phyloP scores from a whole-genome alignment of 2,888 invertebrate species.

The Molorchus minor region DNA sequence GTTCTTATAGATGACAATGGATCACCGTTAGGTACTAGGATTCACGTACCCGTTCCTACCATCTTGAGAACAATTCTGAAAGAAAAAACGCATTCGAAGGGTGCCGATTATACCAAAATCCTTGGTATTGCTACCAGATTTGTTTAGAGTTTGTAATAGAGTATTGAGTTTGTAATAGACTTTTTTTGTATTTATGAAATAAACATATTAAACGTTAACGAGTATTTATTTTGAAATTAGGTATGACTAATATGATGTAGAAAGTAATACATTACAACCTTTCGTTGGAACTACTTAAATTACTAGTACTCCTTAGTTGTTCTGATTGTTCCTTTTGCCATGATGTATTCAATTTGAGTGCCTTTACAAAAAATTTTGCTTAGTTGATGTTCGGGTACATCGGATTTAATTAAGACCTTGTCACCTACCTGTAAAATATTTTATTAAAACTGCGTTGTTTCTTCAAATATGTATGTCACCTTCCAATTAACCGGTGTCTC shows the following conservation, averaged over 20 bases:
- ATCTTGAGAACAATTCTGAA: slow-evolving; percentile 84
- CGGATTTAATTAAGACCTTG: slow-evolving; percentile 9
- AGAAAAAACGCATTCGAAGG: slow-evolving; percentile 80
- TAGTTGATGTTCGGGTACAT: background rate
- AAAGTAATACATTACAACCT: no score
- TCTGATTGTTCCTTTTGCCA: background rate
- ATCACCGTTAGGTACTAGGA: slow-evolving; percentile 92
- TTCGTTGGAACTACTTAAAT: no score
- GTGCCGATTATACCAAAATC: slow-evolving; percentile 92
- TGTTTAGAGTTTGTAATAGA: slow-evolving; percentile 66
- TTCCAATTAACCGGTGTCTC: slow-evolving; percentile 11
- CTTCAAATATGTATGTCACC: background rate
- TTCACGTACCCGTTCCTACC: slow-evolving; percentile 94
- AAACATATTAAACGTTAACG: no score
- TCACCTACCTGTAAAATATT: slow-evolving; percentile 5
- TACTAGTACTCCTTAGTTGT: slow-evolving; percentile 5
- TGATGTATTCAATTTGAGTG: background rate
- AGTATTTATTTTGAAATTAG: no score
- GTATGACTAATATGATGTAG: no score
- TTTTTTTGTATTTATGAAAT: no score
- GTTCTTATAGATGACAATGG: slow-evolving; percentile 96
- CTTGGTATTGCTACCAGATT: slow-evolving; percentile 89
- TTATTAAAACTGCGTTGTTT: background rate
- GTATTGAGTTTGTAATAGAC: no score
- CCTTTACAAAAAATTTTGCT: slow-evolving; percentile 6